Evolutionary conservation across 2,113 vertebrate species (phyloP).

Genomic region (Rhinichthys klamathensis): DNA sequence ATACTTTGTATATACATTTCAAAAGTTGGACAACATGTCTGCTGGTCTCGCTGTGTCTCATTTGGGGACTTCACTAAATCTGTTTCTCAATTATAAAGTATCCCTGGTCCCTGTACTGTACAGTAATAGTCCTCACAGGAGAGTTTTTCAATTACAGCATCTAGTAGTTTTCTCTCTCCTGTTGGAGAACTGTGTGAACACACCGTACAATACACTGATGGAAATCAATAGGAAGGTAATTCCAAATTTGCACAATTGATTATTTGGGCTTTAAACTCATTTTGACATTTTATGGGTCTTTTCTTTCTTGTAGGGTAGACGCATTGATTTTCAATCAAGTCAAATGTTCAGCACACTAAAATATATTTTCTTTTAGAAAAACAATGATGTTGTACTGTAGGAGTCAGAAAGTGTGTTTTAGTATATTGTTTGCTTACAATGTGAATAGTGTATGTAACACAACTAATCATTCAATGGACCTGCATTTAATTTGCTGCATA

Average conservation of each 20-base stretch:
- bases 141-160: background rate
- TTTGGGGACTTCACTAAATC: background rate
- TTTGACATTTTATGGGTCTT: constrained; percentile 36
- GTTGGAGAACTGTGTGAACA: background rate
- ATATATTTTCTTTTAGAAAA: constrained; percentile 35
- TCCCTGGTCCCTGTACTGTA: background rate
- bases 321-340: constrained; percentile 48
- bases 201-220: constrained; percentile 7
- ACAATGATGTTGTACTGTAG: background rate
- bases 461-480: background rate
- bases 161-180: background rate
- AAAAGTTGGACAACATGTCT: background rate
- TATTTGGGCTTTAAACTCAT: constrained; percentile 41
- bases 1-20: background rate
- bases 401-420: background rate
- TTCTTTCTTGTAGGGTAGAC: constrained; percentile 38
- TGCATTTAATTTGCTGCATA: background rate
- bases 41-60: background rate
- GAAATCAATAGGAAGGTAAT: constrained; percentile 42
- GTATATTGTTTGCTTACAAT: background rate
- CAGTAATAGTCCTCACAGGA: background rate
- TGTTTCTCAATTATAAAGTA: background rate
- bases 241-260: constrained; percentile 50
- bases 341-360: constrained; percentile 14
- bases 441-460: background rate